Percentiles rank a stretch among this genome's conserved stretches.
Conservation (phyloP, 2,113 vertebrate species). For the Chionodraco myersi region DNA sequence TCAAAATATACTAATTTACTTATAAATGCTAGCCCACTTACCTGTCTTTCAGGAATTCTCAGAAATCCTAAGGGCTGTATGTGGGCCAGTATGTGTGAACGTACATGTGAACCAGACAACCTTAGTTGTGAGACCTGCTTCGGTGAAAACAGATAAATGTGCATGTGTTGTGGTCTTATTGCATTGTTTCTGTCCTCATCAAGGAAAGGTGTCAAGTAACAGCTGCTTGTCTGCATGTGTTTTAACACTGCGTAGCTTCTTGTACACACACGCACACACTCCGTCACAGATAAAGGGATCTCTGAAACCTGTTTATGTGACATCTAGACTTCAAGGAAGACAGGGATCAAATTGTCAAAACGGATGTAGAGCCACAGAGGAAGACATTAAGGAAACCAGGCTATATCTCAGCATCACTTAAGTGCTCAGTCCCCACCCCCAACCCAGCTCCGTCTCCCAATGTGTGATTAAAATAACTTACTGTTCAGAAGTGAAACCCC, state of each 20-base stretch:
- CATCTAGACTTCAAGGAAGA: conserved; percentile 4
- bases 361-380: neutral
- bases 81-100: conserved; percentile 10
- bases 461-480: conserved; percentile 48
- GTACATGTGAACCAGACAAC: neutral
- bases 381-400: conserved; percentile 12
- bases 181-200: neutral
- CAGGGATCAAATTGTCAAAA: neutral
- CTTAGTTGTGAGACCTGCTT: neutral
- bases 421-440: conserved; percentile 2
- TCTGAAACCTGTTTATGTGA: conserved; percentile 14
- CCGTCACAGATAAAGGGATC: neutral
- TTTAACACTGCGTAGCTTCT: conserved; percentile 11
- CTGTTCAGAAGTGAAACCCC: conserved; percentile 2
- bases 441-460: conserved; percentile 4
- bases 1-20: conserved; percentile 14
- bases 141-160: conserved; percentile 4
- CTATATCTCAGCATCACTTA: conserved; percentile 33
- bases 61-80: conserved; percentile 10
- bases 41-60: conserved; percentile 1
- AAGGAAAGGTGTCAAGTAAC: conserved; percentile 16
- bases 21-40: conserved; percentile 20
- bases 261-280: conserved; percentile 4
- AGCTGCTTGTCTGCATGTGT: conserved; percentile 28
- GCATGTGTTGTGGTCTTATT: conserved; percentile 15